Evolutionary conservation across 1,140 invertebrate species (phyloP), one percentile per base, ranked within the genome.

Genomic region (Drosophila teissieri): DNA sequence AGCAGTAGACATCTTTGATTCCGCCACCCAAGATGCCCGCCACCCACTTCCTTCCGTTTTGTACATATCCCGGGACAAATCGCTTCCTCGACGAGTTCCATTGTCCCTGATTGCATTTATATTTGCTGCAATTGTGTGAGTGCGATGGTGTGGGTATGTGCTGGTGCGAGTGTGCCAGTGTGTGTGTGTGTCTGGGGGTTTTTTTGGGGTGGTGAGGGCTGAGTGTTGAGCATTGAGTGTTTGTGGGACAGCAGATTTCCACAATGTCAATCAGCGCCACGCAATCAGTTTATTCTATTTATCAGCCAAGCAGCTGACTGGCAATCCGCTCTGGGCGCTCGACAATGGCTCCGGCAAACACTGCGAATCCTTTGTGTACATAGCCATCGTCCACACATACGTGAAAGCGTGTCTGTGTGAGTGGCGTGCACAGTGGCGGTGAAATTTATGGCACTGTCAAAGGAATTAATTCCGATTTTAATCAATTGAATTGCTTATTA

Each of bases 211-310:
- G 44, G 39, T 0, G 7, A 31, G 31, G 31, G 31, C 10, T 19
- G 45, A 27, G 34, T 19, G 37, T 34, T 22, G 4, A 46, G 61
- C 19, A 48, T 48, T 39, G 4, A 46, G 61, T 24, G 54, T 48
- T 34, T 31, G 60, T 63, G 24, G 58, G 40, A 42, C 45, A 53
- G 63, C 65, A 56, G 68, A 72, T 67, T 78, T 73, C 78, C 67
- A 80, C 77, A 80, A 80, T 80, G 83, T 73, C 82, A 88, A 88
- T 88, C 74, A 73, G 69, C 74, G 63, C 68, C 69, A 72, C 61
- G 74, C 83, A 86, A 86, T 86, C 83, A 86, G 83, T 83, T 83
- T 69, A 83, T 88, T 88, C 79, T 83, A 88, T 83, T 82, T 89
- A 86, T 88, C 79, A 83, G 79, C 54, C 54, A 78, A 86, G 78